Evolutionary conservation across 2,797 vertebrate genomes (phyloP).

Genomic region (Siniperca scherzeri): DNA sequence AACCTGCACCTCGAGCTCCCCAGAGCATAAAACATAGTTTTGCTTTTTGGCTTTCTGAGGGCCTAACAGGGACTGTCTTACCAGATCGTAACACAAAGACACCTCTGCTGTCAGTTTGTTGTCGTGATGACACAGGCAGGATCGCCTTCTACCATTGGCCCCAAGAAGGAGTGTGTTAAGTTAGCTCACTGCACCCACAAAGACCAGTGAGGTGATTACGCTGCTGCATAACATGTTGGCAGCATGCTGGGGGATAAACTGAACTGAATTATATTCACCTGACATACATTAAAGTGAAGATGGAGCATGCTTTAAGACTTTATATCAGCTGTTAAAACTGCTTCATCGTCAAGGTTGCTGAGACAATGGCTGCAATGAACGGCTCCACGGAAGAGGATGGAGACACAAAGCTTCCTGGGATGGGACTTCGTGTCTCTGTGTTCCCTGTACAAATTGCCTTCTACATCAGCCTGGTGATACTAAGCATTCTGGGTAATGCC

Average conservation of each 20-base stretch:
- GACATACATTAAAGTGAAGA: constrained; percentile 26
- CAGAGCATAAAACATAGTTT: constrained; percentile 17
- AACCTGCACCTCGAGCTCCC: constrained; percentile 60
- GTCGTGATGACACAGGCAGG: constrained; percentile 13
- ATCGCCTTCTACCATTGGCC: constrained; percentile 17
- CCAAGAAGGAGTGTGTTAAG: constrained; percentile 2
- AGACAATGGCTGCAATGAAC: constrained; percentile 6
- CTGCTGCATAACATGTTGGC: neutral
- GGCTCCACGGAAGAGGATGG: neutral
- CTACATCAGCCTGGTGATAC: constrained; percentile 82
- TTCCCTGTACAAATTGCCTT: constrained; percentile 66
- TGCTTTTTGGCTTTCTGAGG: constrained; percentile 46
- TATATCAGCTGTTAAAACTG: constrained; percentile 20
- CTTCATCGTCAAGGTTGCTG: neutral
- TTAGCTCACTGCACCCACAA: constrained; percentile 15
- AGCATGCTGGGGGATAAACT: constrained; percentile 15
- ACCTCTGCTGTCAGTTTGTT: constrained; percentile 7
- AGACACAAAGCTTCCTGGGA: constrained; percentile 51
- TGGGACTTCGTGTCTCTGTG: constrained; percentile 60
- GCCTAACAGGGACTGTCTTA: constrained; percentile 1
- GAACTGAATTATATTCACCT: neutral
- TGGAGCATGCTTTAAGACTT: constrained; percentile 1
- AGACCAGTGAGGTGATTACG: neutral
- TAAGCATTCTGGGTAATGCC: constrained; percentile 84
- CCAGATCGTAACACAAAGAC: constrained; percentile 4